Base-by-base conservation (phyloP, 2,113 vertebrate species). In the Misgurnus mizolepis region DNA sequence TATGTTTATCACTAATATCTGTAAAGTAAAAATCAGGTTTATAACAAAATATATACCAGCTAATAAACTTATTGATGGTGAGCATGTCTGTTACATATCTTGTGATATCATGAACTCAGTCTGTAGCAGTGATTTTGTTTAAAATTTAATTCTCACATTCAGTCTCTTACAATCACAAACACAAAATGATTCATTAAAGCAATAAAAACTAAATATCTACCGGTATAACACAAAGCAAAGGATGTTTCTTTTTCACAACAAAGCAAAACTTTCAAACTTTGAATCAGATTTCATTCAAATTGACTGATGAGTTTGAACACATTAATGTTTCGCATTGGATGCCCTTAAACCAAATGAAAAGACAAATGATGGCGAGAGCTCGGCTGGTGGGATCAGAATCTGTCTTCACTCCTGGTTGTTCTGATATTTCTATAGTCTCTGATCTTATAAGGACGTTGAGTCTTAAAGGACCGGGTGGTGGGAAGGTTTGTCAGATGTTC, bases 401-500 rank as follows among this genome's bases (percentile, higher is more conserved):
- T 18, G 50, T 78, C 60, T 76, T 50, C 58, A 11, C 14, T 60
- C 49, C 43, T 47, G 55, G 55, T 58, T 27, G 45, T 15, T 27
- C 40, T 72, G 67, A 17, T 58, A 71, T 69, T 68, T 14, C 66
- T 7, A 45, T 14, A 76, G 73, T 50, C 60, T 65, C 73, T 65
- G 53, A 8, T 43, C n/a, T 17, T 56, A 56, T 4, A 56, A 41
- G 70, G 69, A 55, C 50, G 41, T 39, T 61, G 56, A 75, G 72
- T 75, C 70, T 62, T n/a, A 76, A 47, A 60, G 62, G 11, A 40
- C n/a, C 10, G 50, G 11, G 34, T 3, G 22, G 62, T 34, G 43
- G n/a, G 61, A 11, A n/a, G 45, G 45, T 10, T 53, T 53, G 55
- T n/a, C 55, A 45, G 39, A 1, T 10, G 83, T 74, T 95, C 96